A percentile compares a stretch with the other conserved stretches of the same genome.
These are phyloP conservation scores for Venusia cambrica DNA, from an alignment of 2,888 invertebrate genomes.

Conservation along the genomic window DNA sequence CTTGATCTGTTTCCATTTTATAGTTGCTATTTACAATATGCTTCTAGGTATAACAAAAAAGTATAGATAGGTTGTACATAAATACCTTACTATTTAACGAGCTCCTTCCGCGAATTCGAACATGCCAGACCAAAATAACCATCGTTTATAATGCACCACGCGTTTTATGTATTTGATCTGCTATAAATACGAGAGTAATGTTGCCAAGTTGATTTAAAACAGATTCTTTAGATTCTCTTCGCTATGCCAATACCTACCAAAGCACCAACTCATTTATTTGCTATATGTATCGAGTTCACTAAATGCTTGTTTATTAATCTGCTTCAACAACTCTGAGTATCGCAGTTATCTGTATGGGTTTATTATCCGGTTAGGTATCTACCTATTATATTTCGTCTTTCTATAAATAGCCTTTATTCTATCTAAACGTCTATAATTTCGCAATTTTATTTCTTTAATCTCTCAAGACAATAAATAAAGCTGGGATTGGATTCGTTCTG, in stretches of 20 bases:
- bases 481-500: too few species aligned
- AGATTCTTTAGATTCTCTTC: slow-evolving; percentile 19
- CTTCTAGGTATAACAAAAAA: slow-evolving; percentile 34
- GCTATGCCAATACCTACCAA: background rate
- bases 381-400: too few species aligned
- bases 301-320: too few species aligned
- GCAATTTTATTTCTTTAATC: too few species aligned
- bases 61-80: slow-evolving; percentile 25
- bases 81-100: slow-evolving; percentile 28
- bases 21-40: slow-evolving; percentile 30
- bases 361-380: too few species aligned
- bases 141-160: slow-evolving; percentile 21
- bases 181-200: slow-evolving; percentile 25
- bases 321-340: too few species aligned
- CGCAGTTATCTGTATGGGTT: too few species aligned
- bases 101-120: slow-evolving; percentile 30
- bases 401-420: too few species aligned
- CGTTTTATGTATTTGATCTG: slow-evolving; percentile 17
- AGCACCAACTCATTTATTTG: slow-evolving; percentile 4
- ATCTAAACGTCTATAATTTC: too few species aligned
- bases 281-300: background rate
- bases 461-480: too few species aligned
- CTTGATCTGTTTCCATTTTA: slow-evolving; percentile 60
- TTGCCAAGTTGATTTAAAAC: slow-evolving; percentile 27
- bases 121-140: slow-evolving; percentile 29